Percentiles rank a stretch among this genome's conserved stretches.
Evolutionary conservation across 2,113 vertebrate species (phyloP).

Genomic region (Muscicapa adusta): DNA sequence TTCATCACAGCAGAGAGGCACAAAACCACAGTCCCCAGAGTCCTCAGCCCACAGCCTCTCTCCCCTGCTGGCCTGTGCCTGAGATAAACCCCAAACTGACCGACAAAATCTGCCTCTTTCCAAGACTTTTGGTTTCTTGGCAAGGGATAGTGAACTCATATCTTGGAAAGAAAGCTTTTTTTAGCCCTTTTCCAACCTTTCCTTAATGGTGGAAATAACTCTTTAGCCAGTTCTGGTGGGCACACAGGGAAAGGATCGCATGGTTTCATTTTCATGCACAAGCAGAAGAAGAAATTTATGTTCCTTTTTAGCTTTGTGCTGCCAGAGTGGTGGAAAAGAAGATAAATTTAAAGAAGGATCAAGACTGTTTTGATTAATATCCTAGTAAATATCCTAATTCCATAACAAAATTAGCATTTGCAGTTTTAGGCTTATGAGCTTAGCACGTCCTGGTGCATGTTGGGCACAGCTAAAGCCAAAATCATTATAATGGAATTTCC

Average conservation of each 20-base stretch:
- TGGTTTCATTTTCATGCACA: not conserved
- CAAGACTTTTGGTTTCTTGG: not conserved
- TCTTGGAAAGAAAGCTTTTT: not conserved
- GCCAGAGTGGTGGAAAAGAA: not conserved
- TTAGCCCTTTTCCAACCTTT: not conserved
- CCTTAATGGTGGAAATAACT: not conserved
- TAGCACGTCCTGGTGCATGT: not conserved
- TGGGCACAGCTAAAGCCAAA: not conserved
- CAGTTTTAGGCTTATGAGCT: not conserved
- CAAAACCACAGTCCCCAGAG: not conserved
- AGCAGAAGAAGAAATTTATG: not conserved
- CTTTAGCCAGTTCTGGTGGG: not conserved
- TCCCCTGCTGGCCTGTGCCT: not conserved
- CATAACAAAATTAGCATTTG: not conserved
- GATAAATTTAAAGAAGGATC: not conserved
- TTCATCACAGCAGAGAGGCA: not conserved
- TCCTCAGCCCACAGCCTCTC: not conserved
- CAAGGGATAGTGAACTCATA: not conserved
- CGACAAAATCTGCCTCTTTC: not conserved
- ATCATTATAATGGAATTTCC: not conserved
- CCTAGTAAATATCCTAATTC: not conserved
- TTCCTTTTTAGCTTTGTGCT: not conserved
- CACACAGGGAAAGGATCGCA: not conserved
- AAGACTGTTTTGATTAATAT: not conserved
- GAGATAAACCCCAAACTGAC: not conserved